Evolutionary conservation across 2,113 vertebrate genomes (phyloP).

Genomic region (Arenaria interpres): DNA sequence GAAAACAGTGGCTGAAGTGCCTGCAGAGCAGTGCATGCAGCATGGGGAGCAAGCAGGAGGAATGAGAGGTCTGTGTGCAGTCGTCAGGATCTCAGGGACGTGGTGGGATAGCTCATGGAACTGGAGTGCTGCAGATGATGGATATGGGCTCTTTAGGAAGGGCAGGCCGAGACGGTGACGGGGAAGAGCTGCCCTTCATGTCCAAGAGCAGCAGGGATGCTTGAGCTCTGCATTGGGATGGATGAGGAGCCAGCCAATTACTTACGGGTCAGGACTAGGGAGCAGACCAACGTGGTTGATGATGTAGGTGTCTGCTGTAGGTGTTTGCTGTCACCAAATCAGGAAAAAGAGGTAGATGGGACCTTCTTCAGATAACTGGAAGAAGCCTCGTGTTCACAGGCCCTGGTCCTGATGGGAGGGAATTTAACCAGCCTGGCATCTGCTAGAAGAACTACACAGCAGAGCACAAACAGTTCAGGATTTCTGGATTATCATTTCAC

Average conservation of each 20-base stretch:
- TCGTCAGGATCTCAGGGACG: background rate
- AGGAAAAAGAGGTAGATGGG: background rate
- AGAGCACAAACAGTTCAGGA: background rate
- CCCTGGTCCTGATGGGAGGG: background rate
- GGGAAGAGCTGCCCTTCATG: background rate
- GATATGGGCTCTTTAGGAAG: background rate
- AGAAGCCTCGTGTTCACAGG: background rate
- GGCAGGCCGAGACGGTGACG: rapidly evolving
- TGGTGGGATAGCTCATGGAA: background rate
- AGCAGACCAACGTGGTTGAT: background rate
- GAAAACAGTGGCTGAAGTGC: background rate
- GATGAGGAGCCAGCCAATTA: background rate
- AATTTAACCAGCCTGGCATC: background rate
- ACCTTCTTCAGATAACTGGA: background rate
- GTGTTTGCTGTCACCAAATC: background rate
- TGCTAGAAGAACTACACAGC: background rate
- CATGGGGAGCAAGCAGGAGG: background rate
- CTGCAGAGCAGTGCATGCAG: background rate
- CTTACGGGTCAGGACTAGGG: background rate
- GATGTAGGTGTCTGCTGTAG: background rate
- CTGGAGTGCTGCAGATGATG: background rate
- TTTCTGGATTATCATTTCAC: background rate
- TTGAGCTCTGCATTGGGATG: background rate
- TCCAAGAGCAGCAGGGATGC: background rate
- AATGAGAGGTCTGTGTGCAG: background rate